Evolutionary conservation across 2,797 vertebrate genomes (phyloP).

Genomic region (Sibirionetta formosa): DNA sequence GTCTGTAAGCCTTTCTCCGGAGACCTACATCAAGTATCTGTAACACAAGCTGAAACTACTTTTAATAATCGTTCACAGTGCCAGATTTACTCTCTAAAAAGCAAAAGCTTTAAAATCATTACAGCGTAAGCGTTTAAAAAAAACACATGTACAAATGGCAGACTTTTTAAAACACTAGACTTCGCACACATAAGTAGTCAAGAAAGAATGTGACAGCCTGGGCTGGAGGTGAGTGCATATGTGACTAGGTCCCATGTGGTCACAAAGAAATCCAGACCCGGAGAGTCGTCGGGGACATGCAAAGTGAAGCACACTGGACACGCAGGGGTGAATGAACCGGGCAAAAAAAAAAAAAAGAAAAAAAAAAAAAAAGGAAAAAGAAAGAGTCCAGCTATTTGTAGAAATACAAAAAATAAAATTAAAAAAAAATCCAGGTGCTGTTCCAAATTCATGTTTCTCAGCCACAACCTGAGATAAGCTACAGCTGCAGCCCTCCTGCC

Average conservation of each 20-base stretch:
- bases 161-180: neutral
- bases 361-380: too few species aligned
- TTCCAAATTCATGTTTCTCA: neutral
- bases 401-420: too few species aligned
- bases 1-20: neutral
- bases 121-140: neutral
- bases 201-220: neutral
- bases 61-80: neutral
- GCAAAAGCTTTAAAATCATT: constrained; percentile 11
- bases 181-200: neutral
- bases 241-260: neutral
- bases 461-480: neutral
- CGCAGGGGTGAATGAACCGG: fast-evolving
- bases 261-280: neutral
- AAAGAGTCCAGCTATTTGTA: neutral
- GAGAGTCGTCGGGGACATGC: neutral
- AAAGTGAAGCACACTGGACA: neutral
- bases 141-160: neutral
- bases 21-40: neutral
- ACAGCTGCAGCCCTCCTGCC: neutral
- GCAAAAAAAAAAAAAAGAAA: neutral
- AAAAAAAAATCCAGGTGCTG: neutral
- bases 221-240: neutral
- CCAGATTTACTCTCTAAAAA: constrained; percentile 24
- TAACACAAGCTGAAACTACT: constrained; percentile 1